A percentile compares a stretch with the other conserved stretches of the same genome.
Evolutionary conservation across 1,140 invertebrate genomes (phyloP).

Genomic region (Hypsibius dujardini): DNA sequence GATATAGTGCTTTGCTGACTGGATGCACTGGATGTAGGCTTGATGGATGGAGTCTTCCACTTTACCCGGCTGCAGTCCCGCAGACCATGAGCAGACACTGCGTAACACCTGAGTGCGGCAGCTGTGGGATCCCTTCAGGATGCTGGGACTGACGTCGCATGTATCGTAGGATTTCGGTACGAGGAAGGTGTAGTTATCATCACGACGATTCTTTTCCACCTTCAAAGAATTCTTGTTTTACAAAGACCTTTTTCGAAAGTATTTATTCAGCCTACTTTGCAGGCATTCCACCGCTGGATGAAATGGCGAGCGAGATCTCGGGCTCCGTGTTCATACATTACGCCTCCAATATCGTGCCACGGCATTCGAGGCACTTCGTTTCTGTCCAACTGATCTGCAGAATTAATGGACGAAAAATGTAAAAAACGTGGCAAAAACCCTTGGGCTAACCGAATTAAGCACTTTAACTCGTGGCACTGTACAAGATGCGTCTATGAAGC

Average conservation of each 20-base stretch:
- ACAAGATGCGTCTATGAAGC: background rate
- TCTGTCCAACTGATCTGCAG: slow-evolving; percentile 66
- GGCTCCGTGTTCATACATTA: slow-evolving; percentile 63
- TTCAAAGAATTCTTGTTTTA: slow-evolving; percentile 22
- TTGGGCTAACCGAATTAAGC: too few species aligned
- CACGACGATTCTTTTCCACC: slow-evolving; percentile 28
- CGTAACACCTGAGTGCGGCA: slow-evolving; percentile 50
- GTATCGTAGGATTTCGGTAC: slow-evolving; percentile 65
- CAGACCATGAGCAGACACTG: slow-evolving; percentile 80
- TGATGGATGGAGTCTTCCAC: slow-evolving; percentile 79
- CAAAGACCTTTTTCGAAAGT: slow-evolving; percentile 7
- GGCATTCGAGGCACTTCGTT: slow-evolving; percentile 80
- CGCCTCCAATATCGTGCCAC: slow-evolving; percentile 85
- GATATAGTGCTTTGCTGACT: slow-evolving; percentile 72
- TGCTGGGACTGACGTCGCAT: slow-evolving; percentile 29
- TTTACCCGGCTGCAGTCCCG: slow-evolving; percentile 47
- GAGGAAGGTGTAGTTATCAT: slow-evolving; percentile 61
- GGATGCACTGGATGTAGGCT: slow-evolving; percentile 79
- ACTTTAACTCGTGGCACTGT: too few species aligned
- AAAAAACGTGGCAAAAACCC: too few species aligned
- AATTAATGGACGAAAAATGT: slow-evolving; percentile 21
- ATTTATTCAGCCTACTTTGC: slow-evolving; percentile 48
- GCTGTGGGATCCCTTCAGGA: slow-evolving; percentile 28
- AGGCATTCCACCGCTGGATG: slow-evolving; percentile 91
- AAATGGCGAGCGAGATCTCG: slow-evolving; percentile 86